These are phyloP conservation scores for Ectropis grisescens DNA, from an alignment of 1,140 invertebrate genomes.

Conservation along the genomic window DNA sequence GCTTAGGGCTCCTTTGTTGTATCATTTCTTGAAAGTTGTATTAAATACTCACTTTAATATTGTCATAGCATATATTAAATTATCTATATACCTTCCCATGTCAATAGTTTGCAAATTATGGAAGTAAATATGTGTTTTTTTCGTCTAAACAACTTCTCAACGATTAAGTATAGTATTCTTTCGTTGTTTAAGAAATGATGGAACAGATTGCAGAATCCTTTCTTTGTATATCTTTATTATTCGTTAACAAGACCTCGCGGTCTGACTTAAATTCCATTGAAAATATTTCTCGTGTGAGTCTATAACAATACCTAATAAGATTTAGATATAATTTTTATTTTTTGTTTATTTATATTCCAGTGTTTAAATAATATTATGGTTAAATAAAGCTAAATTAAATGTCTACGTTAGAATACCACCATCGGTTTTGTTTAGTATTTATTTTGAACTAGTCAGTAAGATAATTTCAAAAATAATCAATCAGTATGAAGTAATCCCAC, in stretches of 20 bases:
- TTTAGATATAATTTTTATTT: constrained; percentile 1
- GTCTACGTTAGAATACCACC: constrained; percentile 2
- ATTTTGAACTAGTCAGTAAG: constrained; percentile 59
- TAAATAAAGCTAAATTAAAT: neutral
- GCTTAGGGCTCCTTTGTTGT: no score
- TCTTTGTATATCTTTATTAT: no score
- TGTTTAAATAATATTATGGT: neutral
- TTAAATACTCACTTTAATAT: no score
- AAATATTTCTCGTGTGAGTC: neutral
- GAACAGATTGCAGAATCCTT: no score
- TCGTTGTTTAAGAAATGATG: no score
- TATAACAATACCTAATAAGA: neutral
- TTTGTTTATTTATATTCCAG: constrained; percentile 1
- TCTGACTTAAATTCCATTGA: neutral
- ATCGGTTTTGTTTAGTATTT: constrained; percentile 20
- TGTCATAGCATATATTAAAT: no score
- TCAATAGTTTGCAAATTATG: no score
- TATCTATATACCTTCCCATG: no score
- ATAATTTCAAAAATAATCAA: constrained; percentile 18
- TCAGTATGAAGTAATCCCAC: neutral
- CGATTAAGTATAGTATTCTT: no score
- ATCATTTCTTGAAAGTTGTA: no score
- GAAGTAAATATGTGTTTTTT: no score
- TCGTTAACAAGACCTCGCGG: no score
- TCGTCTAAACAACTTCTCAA: neutral